A percentile compares a stretch with the other conserved stretches of the same genome.
Conservation (phyloP, 2,113 vertebrate genomes). For the Ibidorhyncha struthersii region DNA sequence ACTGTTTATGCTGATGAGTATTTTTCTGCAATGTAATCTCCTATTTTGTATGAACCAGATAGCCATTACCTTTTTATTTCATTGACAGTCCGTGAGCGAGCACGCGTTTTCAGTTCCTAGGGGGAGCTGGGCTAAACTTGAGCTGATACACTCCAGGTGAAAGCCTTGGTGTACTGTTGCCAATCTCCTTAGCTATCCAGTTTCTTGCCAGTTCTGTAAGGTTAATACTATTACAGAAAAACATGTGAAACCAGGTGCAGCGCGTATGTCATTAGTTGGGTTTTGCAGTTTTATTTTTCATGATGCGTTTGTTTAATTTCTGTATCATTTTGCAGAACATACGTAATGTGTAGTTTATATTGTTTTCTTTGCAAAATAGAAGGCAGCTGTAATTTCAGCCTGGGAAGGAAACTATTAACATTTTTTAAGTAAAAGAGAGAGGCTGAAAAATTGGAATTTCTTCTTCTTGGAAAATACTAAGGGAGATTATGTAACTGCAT, state of each 20-base stretch:
- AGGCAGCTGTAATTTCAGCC: neutral
- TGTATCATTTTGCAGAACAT: neutral
- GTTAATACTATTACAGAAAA: neutral
- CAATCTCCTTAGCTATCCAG: neutral
- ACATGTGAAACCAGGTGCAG: neutral
- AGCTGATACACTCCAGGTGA: neutral
- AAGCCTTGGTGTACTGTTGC: neutral
- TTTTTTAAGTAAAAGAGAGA: neutral
- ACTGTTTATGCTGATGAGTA: neutral
- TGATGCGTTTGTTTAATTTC: neutral
- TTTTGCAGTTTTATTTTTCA: conserved; percentile 3
- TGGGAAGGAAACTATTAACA: neutral
- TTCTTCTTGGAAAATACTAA: conserved; percentile 21
- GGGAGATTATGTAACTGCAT: conserved; percentile 25
- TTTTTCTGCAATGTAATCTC: neutral
- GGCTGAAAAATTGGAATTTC: conserved; percentile 3
- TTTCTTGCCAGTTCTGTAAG: neutral
- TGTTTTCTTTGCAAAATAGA: neutral
- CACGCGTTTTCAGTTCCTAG: neutral
- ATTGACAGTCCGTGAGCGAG: neutral
- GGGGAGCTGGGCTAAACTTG: neutral
- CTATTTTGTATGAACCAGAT: neutral
- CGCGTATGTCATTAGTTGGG: neutral
- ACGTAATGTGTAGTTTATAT: neutral
- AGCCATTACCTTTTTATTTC: neutral